Percentiles rank a stretch among this genome's conserved stretches.
These are phyloP conservation scores for Ephydatia muelleri DNA, from an alignment of 37 sponge, comb jelly and placozoan species.

Conservation along the genomic window DNA sequence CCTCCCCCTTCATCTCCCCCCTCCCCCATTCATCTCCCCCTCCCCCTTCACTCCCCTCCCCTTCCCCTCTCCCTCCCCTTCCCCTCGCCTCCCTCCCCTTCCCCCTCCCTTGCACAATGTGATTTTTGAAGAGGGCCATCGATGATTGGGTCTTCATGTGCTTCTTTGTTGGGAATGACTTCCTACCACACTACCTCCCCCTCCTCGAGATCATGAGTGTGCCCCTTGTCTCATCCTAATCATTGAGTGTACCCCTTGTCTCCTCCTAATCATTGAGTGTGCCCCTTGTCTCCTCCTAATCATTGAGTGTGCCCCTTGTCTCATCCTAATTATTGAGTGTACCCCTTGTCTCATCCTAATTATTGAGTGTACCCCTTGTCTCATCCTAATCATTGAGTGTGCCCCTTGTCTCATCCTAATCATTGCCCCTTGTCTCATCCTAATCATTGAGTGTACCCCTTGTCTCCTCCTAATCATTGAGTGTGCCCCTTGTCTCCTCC, in stretches of 20 bases:
- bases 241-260: slow-evolving; percentile 9
- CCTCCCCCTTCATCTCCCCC: background rate
- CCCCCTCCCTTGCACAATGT: background rate
- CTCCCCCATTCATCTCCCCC: background rate
- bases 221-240: background rate
- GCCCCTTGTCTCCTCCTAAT: slow-evolving; percentile 77
- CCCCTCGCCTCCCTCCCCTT: background rate
- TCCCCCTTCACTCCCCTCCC: background rate
- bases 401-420: background rate
- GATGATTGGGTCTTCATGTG: slow-evolving; percentile 99
- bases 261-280: slow-evolving; percentile 82
- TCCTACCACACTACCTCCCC: slow-evolving; percentile 96
- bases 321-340: slow-evolving; percentile 19
- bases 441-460: background rate
- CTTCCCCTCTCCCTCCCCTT: background rate
- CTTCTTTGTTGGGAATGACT: slow-evolving; percentile 99
- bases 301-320: background rate
- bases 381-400: slow-evolving; percentile 19
- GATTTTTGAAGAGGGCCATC: slow-evolving; percentile 79
- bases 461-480: slow-evolving; percentile 86
- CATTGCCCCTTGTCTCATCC: too few relatives aligned
- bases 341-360: background rate
- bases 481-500: background rate
- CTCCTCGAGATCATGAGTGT: slow-evolving; percentile 86
- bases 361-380: background rate